Evolutionary conservation across 1,140 invertebrate species (phyloP).

Genomic region (Episyrphus balteatus): DNA sequence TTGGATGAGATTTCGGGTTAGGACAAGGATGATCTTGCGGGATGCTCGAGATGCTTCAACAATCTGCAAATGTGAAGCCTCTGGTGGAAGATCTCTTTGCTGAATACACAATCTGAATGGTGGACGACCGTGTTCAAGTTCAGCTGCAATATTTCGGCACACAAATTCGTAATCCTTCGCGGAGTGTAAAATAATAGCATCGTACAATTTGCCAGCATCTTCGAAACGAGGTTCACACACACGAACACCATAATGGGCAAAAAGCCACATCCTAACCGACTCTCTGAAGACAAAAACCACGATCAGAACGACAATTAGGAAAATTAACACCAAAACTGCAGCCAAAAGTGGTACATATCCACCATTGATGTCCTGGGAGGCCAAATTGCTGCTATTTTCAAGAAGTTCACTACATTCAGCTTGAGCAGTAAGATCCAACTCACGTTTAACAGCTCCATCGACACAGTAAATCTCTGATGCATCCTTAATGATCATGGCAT

Average conservation of each 20-base stretch:
- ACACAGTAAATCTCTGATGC: conserved; percentile 66
- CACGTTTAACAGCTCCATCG: conserved; percentile 62
- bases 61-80: conserved; percentile 60
- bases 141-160: conserved; percentile 66
- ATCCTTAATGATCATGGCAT: conserved; percentile 67
- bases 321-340: conserved; percentile 58
- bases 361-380: conserved; percentile 52
- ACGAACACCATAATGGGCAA: conserved; percentile 76
- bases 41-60: conserved; percentile 79
- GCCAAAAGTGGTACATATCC: conserved; percentile 75
- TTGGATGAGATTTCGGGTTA: conserved; percentile 74
- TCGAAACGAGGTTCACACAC: conserved; percentile 51
- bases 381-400: conserved; percentile 59
- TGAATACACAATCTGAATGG: conserved; percentile 77
- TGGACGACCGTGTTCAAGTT: conserved; percentile 62
- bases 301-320: conserved; percentile 61
- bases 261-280: conserved; percentile 77
- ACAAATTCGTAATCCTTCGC: conserved; percentile 87
- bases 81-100: conserved; percentile 65
- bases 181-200: conserved; percentile 86
- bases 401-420: conserved; percentile 37
- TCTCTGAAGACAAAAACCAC: conserved; percentile 74
- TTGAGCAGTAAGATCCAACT: conserved; percentile 49
- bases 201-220: conserved; percentile 77
- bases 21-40: conserved; percentile 62